These are phyloP conservation scores for Subanguina moxae DNA, from an alignment of 1,140 invertebrate genomes.

Conservation along the genomic window DNA sequence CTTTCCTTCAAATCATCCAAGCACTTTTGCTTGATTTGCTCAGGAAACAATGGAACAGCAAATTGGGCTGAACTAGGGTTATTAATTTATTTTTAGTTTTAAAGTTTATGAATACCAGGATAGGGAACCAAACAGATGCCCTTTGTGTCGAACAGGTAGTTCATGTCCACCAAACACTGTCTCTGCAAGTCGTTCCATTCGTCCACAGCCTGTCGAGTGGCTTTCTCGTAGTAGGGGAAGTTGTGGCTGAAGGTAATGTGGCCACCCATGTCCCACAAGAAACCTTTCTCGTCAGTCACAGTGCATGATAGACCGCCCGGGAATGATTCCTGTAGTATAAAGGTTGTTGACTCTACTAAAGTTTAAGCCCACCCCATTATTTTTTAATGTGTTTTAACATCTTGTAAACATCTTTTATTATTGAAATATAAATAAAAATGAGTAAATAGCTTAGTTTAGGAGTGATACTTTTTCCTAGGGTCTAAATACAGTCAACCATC, in stretches of 20 bases:
- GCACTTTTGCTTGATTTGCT: constrained; percentile 52
- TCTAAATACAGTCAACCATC: no score
- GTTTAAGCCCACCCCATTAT: no score
- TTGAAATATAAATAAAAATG: no score
- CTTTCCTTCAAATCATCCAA: constrained; percentile 53
- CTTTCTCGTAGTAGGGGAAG: constrained; percentile 59
- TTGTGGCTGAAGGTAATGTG: constrained; percentile 59
- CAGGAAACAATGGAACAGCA: constrained; percentile 58
- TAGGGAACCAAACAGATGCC: constrained; percentile 57
- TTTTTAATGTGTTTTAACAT: no score
- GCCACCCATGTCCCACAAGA: constrained; percentile 60
- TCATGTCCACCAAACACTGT: constrained; percentile 60
- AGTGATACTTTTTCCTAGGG: no score
- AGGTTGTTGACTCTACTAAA: no score
- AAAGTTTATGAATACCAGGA: constrained; percentile 22
- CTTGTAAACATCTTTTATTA: no score
- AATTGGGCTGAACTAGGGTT: constrained; percentile 54
- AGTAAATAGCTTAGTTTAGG: no score
- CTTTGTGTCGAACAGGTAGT: constrained; percentile 49
- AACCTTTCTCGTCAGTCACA: constrained; percentile 55
- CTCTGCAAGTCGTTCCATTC: constrained; percentile 56
- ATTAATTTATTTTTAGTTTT: not conserved
- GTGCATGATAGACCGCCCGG: constrained; percentile 55
- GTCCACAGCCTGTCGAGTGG: constrained; percentile 58
- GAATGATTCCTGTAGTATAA: constrained; percentile 36